Conservation (phyloP, 1,140 invertebrate species). For the Ridgeia piscesae region DNA sequence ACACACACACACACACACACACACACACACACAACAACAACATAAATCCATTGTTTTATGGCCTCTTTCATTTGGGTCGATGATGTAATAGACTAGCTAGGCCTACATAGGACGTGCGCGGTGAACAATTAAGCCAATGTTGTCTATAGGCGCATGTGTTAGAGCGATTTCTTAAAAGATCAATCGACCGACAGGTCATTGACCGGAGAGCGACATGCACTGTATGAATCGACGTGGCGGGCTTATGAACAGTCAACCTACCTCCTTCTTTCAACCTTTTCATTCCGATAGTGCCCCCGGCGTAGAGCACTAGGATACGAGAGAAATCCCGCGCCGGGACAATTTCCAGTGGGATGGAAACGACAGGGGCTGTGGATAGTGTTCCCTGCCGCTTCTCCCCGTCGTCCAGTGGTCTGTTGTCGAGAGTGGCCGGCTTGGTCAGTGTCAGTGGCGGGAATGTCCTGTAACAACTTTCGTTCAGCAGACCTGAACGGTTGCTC, state of each 20-base stretch:
- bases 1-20: too few relatives aligned
- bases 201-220: neutral
- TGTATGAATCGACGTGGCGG: neutral
- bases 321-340: neutral
- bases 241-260: neutral
- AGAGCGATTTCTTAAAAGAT: too few relatives aligned
- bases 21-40: too few relatives aligned
- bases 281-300: conserved; percentile 32
- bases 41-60: too few relatives aligned
- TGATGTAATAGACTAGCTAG: too few relatives aligned
- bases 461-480: neutral
- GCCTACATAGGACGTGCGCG: too few relatives aligned
- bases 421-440: neutral
- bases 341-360: neutral
- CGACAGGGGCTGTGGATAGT: neutral
- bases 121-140: too few relatives aligned
- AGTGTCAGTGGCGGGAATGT: neutral
- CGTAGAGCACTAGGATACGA: conserved; percentile 28
- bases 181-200: neutral
- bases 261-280: conserved; percentile 27
- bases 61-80: too few relatives aligned
- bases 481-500: neutral
- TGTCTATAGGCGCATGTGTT: too few relatives aligned
- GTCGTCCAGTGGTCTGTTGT: neutral
- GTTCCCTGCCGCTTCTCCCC: neutral